phyloP scores from a whole-genome alignment of 2,888 invertebrate genomes.

The Tinea pellionella region DNA sequence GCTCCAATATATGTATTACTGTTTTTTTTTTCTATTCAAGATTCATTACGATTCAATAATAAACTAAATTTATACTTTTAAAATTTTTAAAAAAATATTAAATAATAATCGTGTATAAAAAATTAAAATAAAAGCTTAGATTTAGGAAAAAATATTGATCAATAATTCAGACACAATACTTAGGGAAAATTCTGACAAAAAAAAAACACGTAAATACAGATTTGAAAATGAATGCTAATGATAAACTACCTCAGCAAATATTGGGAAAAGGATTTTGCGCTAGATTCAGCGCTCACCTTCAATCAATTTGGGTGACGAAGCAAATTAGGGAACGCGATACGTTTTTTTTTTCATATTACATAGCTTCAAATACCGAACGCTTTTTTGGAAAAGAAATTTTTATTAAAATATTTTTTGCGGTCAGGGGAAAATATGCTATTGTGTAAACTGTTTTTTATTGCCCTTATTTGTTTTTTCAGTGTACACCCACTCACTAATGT shows the following conservation, averaged over 20 bases:
- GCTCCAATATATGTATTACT: no score
- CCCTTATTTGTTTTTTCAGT: neutral
- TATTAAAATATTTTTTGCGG: conserved; percentile 4
- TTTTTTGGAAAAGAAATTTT: neutral
- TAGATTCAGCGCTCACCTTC: conserved; percentile 6
- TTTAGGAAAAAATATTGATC: no score
- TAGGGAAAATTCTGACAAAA: neutral
- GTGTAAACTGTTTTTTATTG: neutral
- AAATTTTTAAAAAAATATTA: no score
- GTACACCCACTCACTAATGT: neutral
- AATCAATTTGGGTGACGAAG: conserved; percentile 9
- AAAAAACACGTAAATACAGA: neutral
- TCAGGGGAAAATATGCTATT: neutral
- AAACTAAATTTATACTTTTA: no score
- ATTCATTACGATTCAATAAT: no score
- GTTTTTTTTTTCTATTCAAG: no score
- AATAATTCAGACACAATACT: neutral
- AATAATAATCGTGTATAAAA: no score
- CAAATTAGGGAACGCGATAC: conserved; percentile 2
- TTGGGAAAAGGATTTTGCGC: conserved; percentile 5
- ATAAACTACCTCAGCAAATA: conserved; percentile 4
- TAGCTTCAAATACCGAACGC: neutral
- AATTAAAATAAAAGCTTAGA: no score
- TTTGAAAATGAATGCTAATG: conserved; percentile 2
- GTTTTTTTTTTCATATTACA: neutral